Conservation (phyloP, 2,888 invertebrate genomes). For the Vesta saturnalis region DNA sequence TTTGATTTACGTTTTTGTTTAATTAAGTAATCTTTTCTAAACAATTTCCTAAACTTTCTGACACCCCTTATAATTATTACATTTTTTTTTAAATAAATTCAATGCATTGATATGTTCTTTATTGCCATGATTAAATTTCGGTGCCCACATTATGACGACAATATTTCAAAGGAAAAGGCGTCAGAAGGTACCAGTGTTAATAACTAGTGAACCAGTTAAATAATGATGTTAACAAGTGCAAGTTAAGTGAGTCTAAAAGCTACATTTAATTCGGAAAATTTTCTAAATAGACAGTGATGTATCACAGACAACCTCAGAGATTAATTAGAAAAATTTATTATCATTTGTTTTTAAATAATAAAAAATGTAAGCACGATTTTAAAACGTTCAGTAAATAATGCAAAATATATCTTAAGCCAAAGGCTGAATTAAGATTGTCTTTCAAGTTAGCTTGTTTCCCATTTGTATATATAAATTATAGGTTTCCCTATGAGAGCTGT, state of each 20-base stretch:
- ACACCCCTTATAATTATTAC: no score
- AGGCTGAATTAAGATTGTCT: conserved; percentile 49
- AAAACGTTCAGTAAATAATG: no score
- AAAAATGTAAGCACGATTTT: conserved; percentile 2
- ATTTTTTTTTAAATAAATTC: no score
- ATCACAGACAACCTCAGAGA: conserved; percentile 37
- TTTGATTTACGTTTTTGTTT: conserved; percentile 19
- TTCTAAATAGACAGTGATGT: conserved; percentile 34
- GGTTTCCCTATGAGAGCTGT: no score
- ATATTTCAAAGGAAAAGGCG: neutral
- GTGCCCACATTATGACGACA: neutral
- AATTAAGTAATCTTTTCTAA: neutral
- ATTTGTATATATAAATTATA: neutral
- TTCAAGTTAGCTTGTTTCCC: conserved; percentile 38
- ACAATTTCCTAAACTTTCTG: neutral
- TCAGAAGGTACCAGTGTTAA: neutral
- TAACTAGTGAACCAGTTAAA: neutral
- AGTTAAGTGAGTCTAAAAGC: conserved; percentile 10
- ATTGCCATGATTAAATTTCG: neutral
- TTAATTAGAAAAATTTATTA: conserved; percentile 32
- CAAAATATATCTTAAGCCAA: conserved; percentile 31
- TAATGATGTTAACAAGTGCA: conserved; percentile 9
- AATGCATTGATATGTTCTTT: conserved; percentile 1
- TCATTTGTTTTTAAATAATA: conserved; percentile 20
- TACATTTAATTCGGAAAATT: conserved; percentile 34